Conservation (phyloP, 2,113 vertebrate species). For the Macaca nemestrina region DNA sequence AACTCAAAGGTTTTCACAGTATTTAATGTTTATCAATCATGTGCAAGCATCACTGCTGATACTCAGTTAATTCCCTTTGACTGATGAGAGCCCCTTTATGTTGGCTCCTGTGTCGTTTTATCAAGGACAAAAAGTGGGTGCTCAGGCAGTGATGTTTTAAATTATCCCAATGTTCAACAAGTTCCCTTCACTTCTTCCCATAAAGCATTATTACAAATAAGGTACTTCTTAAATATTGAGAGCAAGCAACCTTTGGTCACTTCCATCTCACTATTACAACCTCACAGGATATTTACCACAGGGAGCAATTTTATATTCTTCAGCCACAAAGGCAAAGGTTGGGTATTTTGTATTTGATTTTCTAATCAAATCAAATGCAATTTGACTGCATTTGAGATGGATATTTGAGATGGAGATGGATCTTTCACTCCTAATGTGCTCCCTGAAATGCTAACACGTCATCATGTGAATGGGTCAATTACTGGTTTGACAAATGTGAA, state of each 20-base stretch:
- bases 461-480: accelerated
- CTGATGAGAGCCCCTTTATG: background rate
- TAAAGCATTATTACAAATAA: background rate
- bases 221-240: too few relatives aligned
- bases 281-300: accelerated
- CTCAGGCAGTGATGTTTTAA: background rate
- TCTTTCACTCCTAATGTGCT: background rate
- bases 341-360: background rate
- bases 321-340: background rate
- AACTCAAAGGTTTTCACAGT: background rate
- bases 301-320: background rate
- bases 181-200: background rate
- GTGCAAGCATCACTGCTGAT: background rate
- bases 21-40: background rate
- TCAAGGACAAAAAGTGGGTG: background rate
- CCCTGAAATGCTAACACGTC: accelerated
- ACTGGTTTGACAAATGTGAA: background rate
- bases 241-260: background rate
- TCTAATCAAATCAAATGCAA: background rate
- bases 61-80: background rate
- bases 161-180: background rate
- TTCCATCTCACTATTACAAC: background rate
- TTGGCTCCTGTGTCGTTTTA: background rate
- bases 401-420: too few relatives aligned
- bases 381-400: too few relatives aligned